phyloP scores from a whole-genome alignment of 2,113 vertebrate species.

The Electrona antarctica region DNA sequence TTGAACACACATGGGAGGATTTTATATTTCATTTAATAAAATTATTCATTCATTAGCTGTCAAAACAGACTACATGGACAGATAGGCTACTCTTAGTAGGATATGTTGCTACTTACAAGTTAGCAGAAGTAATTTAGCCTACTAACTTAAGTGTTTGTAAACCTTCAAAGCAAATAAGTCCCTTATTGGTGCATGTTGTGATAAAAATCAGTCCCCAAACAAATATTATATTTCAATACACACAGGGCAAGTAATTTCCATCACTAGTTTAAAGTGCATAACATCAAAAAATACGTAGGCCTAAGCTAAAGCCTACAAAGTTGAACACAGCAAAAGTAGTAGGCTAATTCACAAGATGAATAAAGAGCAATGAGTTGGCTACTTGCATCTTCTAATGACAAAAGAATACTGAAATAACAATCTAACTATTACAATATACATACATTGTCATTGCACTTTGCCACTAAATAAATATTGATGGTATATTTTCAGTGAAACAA shows the following conservation, averaged over 20 bases:
- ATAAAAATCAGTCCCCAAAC: conserved; percentile 26
- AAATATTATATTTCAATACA: conserved; percentile 59
- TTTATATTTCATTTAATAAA: conserved; percentile 60
- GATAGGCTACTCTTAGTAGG: conserved; percentile 57
- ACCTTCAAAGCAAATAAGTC: conserved; percentile 26
- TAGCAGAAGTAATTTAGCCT: conserved; percentile 32
- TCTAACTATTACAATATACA: conserved; percentile 77
- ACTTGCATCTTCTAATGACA: conserved; percentile 57
- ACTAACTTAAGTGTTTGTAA: conserved; percentile 39
- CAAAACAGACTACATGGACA: conserved; percentile 65
- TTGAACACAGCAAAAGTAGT: conserved; percentile 59
- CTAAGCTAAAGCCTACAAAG: conserved; percentile 50
- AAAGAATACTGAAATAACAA: conserved; percentile 66
- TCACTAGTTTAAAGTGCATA: conserved; percentile 81
- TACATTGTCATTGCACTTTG: conserved; percentile 97
- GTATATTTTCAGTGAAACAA: conserved; percentile 69
- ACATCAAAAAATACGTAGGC: conserved; percentile 61
- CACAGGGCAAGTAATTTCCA: conserved; percentile 52
- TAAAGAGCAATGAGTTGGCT: conserved; percentile 52
- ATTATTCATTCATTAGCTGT: conserved; percentile 62
- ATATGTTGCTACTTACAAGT: conserved; percentile 46
- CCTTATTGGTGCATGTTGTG: conserved; percentile 17
- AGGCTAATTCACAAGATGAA: conserved; percentile 62
- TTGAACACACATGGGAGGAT: conserved; percentile 6
- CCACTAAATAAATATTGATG: conserved; percentile 85